A percentile compares a stretch with the other conserved stretches of the same genome.
These are phyloP conservation scores for Nephrotoma flavescens DNA, from an alignment of 2,888 invertebrate genomes.

Conservation along the genomic window DNA sequence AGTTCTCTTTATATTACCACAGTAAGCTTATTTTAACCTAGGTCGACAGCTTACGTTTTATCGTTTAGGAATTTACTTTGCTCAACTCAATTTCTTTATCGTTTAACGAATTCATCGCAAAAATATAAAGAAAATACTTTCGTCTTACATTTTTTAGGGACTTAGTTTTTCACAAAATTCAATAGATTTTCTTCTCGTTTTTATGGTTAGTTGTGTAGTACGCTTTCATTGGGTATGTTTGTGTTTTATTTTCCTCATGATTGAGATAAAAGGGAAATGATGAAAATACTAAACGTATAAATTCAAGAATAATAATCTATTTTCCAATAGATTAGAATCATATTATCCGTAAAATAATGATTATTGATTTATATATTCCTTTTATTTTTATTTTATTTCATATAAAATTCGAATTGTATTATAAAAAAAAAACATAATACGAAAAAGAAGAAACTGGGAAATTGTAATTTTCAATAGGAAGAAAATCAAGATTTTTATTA, in stretches of 20 bases:
- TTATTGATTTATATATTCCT: not conserved
- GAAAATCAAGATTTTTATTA: not conserved
- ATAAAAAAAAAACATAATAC: not conserved
- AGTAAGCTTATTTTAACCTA: not conserved
- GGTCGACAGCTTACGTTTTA: not conserved
- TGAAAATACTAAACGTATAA: not conserved
- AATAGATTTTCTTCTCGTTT: not conserved
- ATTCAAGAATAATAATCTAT: not conserved
- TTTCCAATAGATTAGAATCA: not conserved
- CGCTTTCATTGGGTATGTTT: not conserved
- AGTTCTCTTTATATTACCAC: too few relatives aligned
- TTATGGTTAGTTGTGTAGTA: not conserved
- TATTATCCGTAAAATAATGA: not conserved
- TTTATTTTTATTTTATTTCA: not conserved
- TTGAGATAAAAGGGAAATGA: not conserved
- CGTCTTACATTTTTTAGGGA: not conserved
- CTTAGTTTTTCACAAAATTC: not conserved
- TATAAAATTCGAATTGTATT: not conserved
- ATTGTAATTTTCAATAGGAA: not conserved
- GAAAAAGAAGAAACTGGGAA: not conserved
- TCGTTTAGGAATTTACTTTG: not conserved
- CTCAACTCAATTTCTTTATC: not conserved
- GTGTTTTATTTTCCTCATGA: not conserved
- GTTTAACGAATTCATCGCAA: not conserved
- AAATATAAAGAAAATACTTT: not conserved